Percentiles rank a stretch among this genome's conserved stretches.
These are phyloP conservation scores for Leptura quadrifasciata DNA, from an alignment of 2,888 invertebrate species.

Conservation along the genomic window DNA sequence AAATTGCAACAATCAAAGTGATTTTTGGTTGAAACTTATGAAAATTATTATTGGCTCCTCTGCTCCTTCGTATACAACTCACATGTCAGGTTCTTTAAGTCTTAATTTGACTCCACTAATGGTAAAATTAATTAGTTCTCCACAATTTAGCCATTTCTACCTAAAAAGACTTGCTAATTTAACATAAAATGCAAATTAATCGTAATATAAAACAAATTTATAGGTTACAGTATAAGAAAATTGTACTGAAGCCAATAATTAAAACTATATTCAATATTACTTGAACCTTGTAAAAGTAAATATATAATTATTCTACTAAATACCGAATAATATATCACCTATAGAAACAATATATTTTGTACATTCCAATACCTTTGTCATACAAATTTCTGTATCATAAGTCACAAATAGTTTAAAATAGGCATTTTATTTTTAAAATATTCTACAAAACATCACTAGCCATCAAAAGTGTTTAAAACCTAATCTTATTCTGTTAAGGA, in stretches of 20 bases:
- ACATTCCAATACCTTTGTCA: slow-evolving; percentile 34
- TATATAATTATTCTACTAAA: not conserved
- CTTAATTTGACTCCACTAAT: too few species aligned
- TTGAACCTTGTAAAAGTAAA: not conserved
- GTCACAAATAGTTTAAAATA: slow-evolving; percentile 10
- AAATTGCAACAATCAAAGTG: too few species aligned
- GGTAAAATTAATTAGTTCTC: too few species aligned
- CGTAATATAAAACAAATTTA: too few species aligned
- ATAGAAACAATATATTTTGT: slow-evolving; percentile 22
- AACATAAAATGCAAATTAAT: too few species aligned
- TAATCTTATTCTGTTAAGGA: slow-evolving; percentile 33
- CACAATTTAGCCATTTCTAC: too few species aligned
- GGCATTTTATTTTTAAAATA: slow-evolving; percentile 19
- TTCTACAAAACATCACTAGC: slow-evolving; percentile 10
- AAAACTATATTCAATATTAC: not conserved
- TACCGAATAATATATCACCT: not conserved
- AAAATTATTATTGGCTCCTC: too few species aligned
- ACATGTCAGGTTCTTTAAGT: too few species aligned
- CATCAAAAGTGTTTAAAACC: not conserved
- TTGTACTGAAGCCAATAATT: not conserved
- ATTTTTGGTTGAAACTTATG: too few species aligned
- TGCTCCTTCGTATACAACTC: too few species aligned
- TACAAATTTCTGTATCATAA: slow-evolving; percentile 5
- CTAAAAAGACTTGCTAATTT: too few species aligned
- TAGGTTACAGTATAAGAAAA: not conserved